phyloP scores from a whole-genome alignment of 2,113 vertebrate species.

The Lethenteron reissneri region DNA sequence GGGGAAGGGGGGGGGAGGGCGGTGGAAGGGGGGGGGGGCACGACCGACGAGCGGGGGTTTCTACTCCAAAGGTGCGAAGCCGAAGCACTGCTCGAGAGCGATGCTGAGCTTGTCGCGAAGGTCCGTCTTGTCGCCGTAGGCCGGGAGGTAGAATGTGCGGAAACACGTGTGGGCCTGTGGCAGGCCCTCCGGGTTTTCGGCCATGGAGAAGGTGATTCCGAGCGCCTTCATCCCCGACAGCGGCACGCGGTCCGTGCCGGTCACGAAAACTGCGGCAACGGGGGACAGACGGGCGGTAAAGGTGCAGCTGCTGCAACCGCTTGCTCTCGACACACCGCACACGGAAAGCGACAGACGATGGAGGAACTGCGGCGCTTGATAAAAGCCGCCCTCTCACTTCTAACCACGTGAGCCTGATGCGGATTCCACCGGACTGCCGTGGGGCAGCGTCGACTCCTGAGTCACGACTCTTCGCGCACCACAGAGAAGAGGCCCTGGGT shows the following conservation, averaged over 20 bases:
- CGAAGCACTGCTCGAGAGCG: conserved; percentile 84
- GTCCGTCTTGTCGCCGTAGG: conserved; percentile 70
- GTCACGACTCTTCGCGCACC: too few relatives aligned
- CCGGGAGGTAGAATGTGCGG: conserved; percentile 81
- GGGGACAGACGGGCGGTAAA: background rate
- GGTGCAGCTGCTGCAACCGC: background rate
- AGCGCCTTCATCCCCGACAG: conserved; percentile 91
- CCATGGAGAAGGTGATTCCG: conserved; percentile 60
- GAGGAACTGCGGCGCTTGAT: background rate
- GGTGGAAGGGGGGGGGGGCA: too few relatives aligned
- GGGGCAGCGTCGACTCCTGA: too few relatives aligned
- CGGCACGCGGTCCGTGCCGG: conserved; percentile 86
- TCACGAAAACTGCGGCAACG: conserved; percentile 51
- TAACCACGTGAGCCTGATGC: too few relatives aligned
- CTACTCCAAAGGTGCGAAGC: conserved; percentile 23
- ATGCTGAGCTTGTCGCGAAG: conserved; percentile 45
- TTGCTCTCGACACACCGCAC: too few relatives aligned
- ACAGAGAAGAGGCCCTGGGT: too few relatives aligned
- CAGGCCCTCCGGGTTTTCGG: conserved; percentile 54
- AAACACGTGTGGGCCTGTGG: conserved; percentile 93
- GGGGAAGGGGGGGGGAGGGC: too few relatives aligned
- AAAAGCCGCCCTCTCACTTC: background rate
- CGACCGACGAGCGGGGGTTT: too few relatives aligned
- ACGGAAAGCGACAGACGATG: background rate
- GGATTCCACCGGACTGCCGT: too few relatives aligned